Percentiles rank a stretch among this genome's conserved stretches.
Conservation (phyloP, 2,113 vertebrate genomes). For the Syrrhaptes paradoxus region DNA sequence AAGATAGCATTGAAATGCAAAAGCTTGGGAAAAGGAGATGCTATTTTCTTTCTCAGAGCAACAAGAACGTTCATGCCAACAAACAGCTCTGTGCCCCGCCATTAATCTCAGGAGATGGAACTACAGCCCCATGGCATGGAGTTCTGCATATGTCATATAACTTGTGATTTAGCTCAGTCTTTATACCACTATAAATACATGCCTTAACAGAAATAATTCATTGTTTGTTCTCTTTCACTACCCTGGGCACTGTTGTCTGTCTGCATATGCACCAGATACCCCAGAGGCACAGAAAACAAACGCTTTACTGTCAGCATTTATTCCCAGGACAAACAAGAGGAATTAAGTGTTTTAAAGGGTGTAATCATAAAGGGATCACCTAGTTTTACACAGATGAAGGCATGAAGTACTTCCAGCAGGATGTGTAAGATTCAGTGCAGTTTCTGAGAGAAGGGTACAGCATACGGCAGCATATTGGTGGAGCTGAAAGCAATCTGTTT, state of each 20-base stretch:
- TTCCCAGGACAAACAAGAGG: neutral
- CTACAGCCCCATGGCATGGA: neutral
- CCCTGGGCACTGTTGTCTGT: neutral
- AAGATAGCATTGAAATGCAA: slow-evolving; percentile 21
- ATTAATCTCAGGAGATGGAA: neutral
- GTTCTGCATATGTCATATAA: neutral
- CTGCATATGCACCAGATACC: neutral
- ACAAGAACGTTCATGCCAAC: neutral
- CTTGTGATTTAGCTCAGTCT: neutral
- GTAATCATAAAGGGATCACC: neutral
- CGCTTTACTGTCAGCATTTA: neutral
- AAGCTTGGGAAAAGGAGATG: neutral
- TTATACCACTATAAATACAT: neutral
- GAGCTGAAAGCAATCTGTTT: slow-evolving; percentile 5
- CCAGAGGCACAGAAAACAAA: neutral
- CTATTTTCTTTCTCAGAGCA: neutral
- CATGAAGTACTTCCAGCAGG: neutral
- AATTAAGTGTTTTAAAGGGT: neutral
- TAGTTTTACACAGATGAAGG: neutral
- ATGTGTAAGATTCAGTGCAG: neutral
- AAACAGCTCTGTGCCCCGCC: neutral
- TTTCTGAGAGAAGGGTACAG: neutral
- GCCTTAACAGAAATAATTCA: neutral
- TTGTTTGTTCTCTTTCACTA: neutral
- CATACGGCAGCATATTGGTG: neutral